Percentiles rank a stretch among this genome's conserved stretches.
phyloP scores from a whole-genome alignment of 1,140 invertebrate species.

The Diplogasteroides magnus region DNA sequence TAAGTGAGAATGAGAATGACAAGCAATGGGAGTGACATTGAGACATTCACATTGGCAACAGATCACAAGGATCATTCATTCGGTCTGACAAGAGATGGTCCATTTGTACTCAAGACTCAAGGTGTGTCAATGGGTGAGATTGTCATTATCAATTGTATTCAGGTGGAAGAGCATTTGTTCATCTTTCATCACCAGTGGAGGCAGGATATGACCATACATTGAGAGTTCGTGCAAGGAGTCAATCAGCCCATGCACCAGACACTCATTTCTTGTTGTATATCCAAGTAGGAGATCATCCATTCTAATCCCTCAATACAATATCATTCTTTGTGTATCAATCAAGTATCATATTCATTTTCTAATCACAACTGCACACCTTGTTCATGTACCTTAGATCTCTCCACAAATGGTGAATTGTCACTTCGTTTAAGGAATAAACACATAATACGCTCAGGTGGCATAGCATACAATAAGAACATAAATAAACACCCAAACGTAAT shows the following conservation, averaged over 20 bases:
- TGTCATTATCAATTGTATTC: neutral
- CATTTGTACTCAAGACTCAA: neutral
- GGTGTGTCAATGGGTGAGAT: neutral
- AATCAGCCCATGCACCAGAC: constrained; percentile 15
- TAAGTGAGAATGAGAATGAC: neutral
- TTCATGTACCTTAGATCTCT: no score
- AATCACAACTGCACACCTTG: no score
- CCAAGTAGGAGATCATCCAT: constrained; percentile 25
- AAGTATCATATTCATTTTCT: no score
- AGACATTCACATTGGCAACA: neutral
- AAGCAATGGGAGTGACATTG: neutral
- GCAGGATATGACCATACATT: constrained; percentile 11
- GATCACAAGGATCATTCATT: neutral
- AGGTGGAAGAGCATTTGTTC: constrained; percentile 13
- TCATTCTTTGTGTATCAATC: no score
- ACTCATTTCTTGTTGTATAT: constrained; percentile 20
- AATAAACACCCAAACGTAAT: no score
- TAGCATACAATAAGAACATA: no score
- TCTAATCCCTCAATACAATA: constrained; percentile 10
- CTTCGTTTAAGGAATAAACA: no score
- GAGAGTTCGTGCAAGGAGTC: constrained; percentile 8
- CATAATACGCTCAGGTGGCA: no score
- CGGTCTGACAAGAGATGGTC: neutral
- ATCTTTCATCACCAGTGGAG: constrained; percentile 5
- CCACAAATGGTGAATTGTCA: no score